Evolutionary conservation across 2,797 vertebrate genomes (phyloP), one percentile per base, ranked within the genome.

Genomic region (Menidia menidia): DNA sequence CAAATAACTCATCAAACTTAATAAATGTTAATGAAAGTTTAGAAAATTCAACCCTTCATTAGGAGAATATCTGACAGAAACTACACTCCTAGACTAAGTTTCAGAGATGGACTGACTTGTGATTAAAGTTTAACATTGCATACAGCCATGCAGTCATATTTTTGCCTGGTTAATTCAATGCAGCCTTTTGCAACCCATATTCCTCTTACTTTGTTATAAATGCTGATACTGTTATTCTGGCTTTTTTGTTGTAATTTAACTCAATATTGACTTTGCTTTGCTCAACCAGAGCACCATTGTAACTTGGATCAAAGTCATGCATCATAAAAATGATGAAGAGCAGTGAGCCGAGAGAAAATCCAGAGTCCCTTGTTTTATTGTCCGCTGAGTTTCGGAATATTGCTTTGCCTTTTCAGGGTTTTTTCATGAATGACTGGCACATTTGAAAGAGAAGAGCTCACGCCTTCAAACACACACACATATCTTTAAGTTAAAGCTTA

Each of bases 261-360:
- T 83, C 33, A 70, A 83, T 88, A 84, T 80, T 85, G 61, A 79
- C 64, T 64, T 33, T 58, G 60, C 57, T 81, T 44, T 72, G 64
- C 77, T 75, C 62, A 71, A 77, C 82, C 69, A 83, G 71, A 82
- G 56, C 71, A 74, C 75, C 75, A 5, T 19, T 61, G 3, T 73
- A 69, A 71, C 59, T 52, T 47, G 59, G 68, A 74, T 81, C 51
- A 75, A 59, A 78, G 77, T 81, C 80, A 84, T 19, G 51, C 53
- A 57, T 59, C 71, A 90, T 89, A 83, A 85, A 85, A 60, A 80
- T 76, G 75, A 90, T 19, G 56, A 68, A 74, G 65, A 61, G 43
- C 82, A 86, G 67, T 12, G 32, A 45, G 50, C 59, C 4, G 71
- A 48, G 60, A 66, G 56, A 43, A 57, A 67, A 65, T 61, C 70